These are phyloP conservation scores for Synanceia verrucosa DNA, from an alignment of 2,797 vertebrate species.

Conservation along the genomic window DNA sequence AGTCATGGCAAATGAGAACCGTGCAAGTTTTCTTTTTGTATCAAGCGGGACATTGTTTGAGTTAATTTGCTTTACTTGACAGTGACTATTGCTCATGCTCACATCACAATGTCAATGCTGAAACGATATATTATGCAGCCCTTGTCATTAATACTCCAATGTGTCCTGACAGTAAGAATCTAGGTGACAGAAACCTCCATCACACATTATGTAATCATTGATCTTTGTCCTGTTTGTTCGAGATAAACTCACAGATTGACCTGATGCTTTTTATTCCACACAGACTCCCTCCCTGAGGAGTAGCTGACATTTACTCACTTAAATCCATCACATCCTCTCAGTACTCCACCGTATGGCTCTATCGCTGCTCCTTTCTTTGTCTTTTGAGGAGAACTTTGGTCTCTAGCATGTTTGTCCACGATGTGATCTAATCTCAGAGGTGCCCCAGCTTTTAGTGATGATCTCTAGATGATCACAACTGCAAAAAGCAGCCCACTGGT, in stretches of 20 bases:
- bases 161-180: background rate
- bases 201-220: conserved; percentile 1
- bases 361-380: background rate
- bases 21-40: background rate
- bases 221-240: conserved; percentile 34
- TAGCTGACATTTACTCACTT: conserved; percentile 65
- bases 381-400: conserved; percentile 21
- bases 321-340: conserved; percentile 39
- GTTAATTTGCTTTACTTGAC: background rate
- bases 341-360: background rate
- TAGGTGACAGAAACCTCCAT: background rate
- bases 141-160: background rate
- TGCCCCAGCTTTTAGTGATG: conserved; percentile 5
- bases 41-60: background rate
- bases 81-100: background rate
- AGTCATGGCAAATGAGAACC: background rate
- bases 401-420: conserved; percentile 15
- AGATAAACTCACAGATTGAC: conserved; percentile 53
- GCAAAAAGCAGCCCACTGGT: conserved; percentile 29
- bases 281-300: conserved; percentile 45
- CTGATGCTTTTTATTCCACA: conserved; percentile 27
- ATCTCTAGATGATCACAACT: conserved; percentile 37
- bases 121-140: background rate
- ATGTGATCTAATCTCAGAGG: conserved; percentile 14
- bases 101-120: background rate